phyloP scores from a whole-genome alignment of 2,797 vertebrate genomes.

The Pseudotriccus pelzelni region DNA sequence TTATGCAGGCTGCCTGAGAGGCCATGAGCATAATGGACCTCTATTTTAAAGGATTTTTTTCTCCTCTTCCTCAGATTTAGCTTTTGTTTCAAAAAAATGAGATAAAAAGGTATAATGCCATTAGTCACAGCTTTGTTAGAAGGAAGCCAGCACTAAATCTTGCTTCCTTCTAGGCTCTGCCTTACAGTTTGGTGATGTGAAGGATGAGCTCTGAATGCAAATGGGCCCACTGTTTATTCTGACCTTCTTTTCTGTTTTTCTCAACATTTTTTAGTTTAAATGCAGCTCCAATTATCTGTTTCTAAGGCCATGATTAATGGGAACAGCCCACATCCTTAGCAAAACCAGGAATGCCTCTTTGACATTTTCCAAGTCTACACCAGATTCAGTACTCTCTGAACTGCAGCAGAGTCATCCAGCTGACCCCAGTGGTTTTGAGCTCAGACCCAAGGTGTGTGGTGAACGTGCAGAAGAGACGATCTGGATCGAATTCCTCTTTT shows the following conservation, averaged over 20 bases:
- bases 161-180: not conserved
- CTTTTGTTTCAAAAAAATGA: not conserved
- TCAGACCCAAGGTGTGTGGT: slow-evolving; percentile 1
- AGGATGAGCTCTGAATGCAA: not conserved
- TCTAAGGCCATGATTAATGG: not conserved
- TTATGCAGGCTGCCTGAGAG: not conserved
- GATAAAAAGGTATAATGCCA: not conserved
- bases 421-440: slow-evolving; percentile 10
- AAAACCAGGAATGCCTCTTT: not conserved
- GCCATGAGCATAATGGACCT: not conserved
- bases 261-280: not conserved
- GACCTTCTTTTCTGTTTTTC: not conserved
- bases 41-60: not conserved
- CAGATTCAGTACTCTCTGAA: not conserved
- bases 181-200: slow-evolving; percentile 4
- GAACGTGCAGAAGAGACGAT: not conserved
- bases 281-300: not conserved
- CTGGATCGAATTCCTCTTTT: not conserved
- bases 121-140: not conserved
- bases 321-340: not conserved
- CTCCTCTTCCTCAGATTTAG: not conserved
- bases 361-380: not conserved
- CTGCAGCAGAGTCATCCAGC: not conserved
- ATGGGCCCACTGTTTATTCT: not conserved
- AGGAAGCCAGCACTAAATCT: not conserved